Conservation (phyloP, 2,113 vertebrate species). For the Lophius piscatorius region DNA sequence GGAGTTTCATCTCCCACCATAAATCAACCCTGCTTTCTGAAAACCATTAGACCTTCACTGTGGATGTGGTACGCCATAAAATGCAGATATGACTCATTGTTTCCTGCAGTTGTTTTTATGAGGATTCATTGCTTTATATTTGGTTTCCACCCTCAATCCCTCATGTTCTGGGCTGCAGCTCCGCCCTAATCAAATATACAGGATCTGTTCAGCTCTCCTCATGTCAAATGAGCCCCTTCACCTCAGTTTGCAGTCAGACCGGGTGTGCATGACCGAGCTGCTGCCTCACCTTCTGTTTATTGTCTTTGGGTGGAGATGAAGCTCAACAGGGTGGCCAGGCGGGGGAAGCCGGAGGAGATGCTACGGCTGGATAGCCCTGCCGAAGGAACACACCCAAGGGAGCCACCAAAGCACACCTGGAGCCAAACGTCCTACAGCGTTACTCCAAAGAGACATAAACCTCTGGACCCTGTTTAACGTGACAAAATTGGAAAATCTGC, state of each 20-base stretch:
- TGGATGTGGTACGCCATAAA: no score
- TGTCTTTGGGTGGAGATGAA: constrained; percentile 65
- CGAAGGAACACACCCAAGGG: constrained; percentile 41
- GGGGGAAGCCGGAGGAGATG: constrained; percentile 29
- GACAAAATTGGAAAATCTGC: no score
- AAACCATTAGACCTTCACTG: no score
- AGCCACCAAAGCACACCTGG: constrained; percentile 28
- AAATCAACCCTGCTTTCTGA: no score
- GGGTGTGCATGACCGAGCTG: constrained; percentile 1
- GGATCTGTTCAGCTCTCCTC: constrained; percentile 13
- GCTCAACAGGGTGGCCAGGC: constrained; percentile 9
- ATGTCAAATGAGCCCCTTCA: not conserved
- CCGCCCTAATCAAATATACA: not conserved
- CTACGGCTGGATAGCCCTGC: constrained; percentile 28
- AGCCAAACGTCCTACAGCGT: constrained; percentile 2
- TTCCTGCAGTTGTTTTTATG: not conserved
- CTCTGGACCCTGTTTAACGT: no score
- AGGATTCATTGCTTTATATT: constrained; percentile 7
- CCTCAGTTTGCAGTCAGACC: constrained; percentile 26
- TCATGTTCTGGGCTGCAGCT: not conserved
- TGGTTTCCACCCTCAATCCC: not conserved
- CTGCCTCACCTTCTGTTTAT: constrained; percentile 50
- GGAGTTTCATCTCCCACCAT: no score
- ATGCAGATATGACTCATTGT: constrained; percentile 8
- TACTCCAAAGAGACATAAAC: constrained; percentile 14